Conservation (phyloP, 1,140 invertebrate genomes). For the Zaprionus capensis region DNA sequence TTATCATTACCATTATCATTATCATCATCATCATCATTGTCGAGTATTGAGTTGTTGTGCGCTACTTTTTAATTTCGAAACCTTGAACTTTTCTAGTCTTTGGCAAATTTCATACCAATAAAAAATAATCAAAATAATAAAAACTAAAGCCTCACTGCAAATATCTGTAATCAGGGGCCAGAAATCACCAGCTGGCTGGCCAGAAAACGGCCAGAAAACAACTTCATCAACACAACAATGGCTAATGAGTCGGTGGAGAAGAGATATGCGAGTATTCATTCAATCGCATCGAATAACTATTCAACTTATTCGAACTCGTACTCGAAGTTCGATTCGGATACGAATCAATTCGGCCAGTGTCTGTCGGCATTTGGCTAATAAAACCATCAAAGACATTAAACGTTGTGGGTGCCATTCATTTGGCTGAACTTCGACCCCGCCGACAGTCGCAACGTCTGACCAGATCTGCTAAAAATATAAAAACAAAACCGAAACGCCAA, state of each 20-base stretch:
- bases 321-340: constrained; percentile 28
- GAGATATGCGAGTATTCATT: constrained; percentile 24
- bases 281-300: constrained; percentile 8
- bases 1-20: constrained; percentile 21
- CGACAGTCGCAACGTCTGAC: constrained; percentile 50
- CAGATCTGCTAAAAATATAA: constrained; percentile 19
- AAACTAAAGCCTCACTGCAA: constrained; percentile 63
- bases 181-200: constrained; percentile 68
- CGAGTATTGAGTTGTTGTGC: constrained; percentile 31
- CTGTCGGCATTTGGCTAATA: constrained; percentile 72
- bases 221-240: constrained; percentile 78
- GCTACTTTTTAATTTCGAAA: constrained; percentile 79
- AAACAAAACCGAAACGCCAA: constrained; percentile 40
- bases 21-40: constrained; percentile 20
- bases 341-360: constrained; percentile 37
- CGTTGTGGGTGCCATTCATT: constrained; percentile 81
- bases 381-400: constrained; percentile 81
- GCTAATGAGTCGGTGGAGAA: constrained; percentile 72
- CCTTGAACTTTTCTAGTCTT: constrained; percentile 71
- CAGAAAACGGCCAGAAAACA: constrained; percentile 54
- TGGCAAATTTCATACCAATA: constrained; percentile 66
- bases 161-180: constrained; percentile 64
- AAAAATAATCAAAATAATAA: constrained; percentile 71
- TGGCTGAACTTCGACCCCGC: constrained; percentile 72
- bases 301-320: constrained; percentile 27